phyloP scores from a whole-genome alignment of 2,888 invertebrate species.

The Patella pellucida region DNA sequence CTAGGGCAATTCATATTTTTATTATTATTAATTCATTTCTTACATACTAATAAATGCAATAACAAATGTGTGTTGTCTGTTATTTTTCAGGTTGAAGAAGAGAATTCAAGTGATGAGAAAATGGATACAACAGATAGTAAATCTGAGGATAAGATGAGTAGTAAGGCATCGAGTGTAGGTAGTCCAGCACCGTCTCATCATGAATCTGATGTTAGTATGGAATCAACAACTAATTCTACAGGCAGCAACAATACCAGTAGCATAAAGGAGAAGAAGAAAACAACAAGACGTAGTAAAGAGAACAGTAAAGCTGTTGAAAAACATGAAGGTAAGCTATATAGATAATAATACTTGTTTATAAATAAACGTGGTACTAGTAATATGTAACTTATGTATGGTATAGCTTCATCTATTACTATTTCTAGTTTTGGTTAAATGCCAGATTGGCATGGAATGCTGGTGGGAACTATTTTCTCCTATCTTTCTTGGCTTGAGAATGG shows the following conservation, averaged over 20 bases:
- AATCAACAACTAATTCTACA: constrained; percentile 2
- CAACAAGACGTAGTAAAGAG: constrained; percentile 39
- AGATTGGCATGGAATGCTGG: too few relatives aligned
- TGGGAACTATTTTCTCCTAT: too few relatives aligned
- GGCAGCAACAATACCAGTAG: constrained; percentile 14
- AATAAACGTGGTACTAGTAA: too few relatives aligned
- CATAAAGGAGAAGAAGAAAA: constrained; percentile 40
- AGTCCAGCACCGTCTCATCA: constrained; percentile 9
- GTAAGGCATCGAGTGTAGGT: constrained; percentile 11
- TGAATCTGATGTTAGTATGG: constrained; percentile 15
- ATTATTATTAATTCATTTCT: too few relatives aligned
- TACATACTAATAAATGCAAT: too few relatives aligned
- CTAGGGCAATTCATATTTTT: too few relatives aligned
- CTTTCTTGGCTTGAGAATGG: too few relatives aligned
- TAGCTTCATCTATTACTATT: too few relatives aligned
- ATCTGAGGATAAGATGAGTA: constrained; percentile 14
- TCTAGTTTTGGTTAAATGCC: too few relatives aligned
- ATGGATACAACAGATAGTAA: not conserved
- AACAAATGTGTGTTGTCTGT: too few relatives aligned
- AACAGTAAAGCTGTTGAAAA: constrained; percentile 14
- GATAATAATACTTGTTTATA: too few relatives aligned
- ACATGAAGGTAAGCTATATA: constrained; percentile 3
- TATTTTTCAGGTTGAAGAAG: not conserved
- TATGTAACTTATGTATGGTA: too few relatives aligned
- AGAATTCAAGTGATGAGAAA: constrained; percentile 17